Base-by-base conservation (phyloP, 2,888 invertebrate genomes). In the Drosophila nr. perissopoda region DNA sequence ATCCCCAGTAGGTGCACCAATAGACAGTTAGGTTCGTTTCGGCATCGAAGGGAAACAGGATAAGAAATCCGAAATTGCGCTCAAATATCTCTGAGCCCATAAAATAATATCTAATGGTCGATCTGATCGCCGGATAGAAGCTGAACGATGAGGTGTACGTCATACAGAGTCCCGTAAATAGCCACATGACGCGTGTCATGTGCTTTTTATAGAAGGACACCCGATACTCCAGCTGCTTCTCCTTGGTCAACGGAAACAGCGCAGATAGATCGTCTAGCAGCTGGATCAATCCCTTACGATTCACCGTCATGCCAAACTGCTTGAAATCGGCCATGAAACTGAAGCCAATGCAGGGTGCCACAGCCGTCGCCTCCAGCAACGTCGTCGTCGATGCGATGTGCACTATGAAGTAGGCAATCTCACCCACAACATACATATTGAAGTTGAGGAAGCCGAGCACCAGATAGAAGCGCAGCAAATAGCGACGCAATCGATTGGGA, bases 361-460 rank as follows among this genome's bases (percentile, higher is more conserved):
- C 81, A 2, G 89, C 91, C 0, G 92, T 92, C 5, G 88, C 91
- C 74, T 92, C 92, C 68, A 92, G 63, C 6, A 92, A 67, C 0
- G 85, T 91, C 0, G 86, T 72, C 11, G 88, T 89, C 68, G 83
- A 82, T 7, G 81, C 76, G 2, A 91, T 71, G n/a, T 91, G 83
- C 13, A 74, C 70, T 18, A 86, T 65, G 2, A 92, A 87, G 51
- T 89, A 91, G 0, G 89, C 79, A 7, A 90, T 76, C 73, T 92
- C 91, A 1, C 91, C 88, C 11, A 82, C 36, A 31, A 90, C 88
- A 40, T 82, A 80, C 2, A 81, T 42, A 69, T 90, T 89, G 54
- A 92, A 90, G 66, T 91, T 91, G 4, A 86, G 46, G 4, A 92
- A 81, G 0, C 89, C 90, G 3, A 78, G 6, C 1, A 86, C 63